phyloP scores from a whole-genome alignment of 2,888 invertebrate species.

The Panzeria rudis region DNA sequence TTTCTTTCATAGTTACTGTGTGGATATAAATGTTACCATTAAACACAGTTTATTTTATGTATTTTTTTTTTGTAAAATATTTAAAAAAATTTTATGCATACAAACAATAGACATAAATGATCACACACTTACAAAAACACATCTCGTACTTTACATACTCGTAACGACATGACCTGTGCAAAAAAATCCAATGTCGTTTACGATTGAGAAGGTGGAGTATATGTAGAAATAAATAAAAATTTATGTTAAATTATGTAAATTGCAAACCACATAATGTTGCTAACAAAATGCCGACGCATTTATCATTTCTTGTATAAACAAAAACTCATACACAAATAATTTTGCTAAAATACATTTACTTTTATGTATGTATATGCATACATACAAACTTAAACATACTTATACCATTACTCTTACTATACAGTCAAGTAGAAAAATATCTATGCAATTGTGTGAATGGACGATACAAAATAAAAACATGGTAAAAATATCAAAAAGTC shows the following conservation, averaged over 20 bases:
- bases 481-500: slow-evolving; percentile 81
- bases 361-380: background rate
- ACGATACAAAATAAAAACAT: slow-evolving; percentile 65
- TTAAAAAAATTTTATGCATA: slow-evolving; percentile 28
- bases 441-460: background rate
- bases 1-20: background rate
- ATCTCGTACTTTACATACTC: background rate
- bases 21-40: slow-evolving; percentile 54
- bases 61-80: slow-evolving; percentile 31
- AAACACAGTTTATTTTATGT: background rate
- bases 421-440: slow-evolving; percentile 16
- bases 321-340: slow-evolving; percentile 28
- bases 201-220: slow-evolving; percentile 20
- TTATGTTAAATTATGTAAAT: slow-evolving; percentile 72
- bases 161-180: slow-evolving; percentile 28
- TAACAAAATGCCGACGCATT: slow-evolving; percentile 73
- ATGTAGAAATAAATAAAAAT: slow-evolving; percentile 62
- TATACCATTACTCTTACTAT: background rate
- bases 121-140: background rate
- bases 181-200: slow-evolving; percentile 25
- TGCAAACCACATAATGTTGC: slow-evolving; percentile 72
- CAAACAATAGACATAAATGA: slow-evolving; percentile 20
- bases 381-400: background rate
- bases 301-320: slow-evolving; percentile 70
- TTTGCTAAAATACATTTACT: slow-evolving; percentile 6